These are phyloP conservation scores for Neogale vison DNA, from an alignment of 2,113 vertebrate species.

Conservation along the genomic window DNA sequence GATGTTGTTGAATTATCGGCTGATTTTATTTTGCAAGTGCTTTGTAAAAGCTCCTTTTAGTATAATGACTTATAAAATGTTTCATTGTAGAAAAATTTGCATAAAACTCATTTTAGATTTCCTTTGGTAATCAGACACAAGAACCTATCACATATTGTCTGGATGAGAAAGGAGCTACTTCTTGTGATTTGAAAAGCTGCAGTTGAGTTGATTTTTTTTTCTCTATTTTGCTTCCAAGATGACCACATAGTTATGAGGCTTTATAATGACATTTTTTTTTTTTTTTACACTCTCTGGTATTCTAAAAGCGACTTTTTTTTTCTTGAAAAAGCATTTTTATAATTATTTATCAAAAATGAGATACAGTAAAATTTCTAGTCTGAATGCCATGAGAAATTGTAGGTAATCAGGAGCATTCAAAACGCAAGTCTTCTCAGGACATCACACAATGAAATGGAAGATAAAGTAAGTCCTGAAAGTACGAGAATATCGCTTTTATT, in stretches of 20 bases:
- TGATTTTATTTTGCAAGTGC: conserved; percentile 71
- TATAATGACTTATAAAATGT: conserved; percentile 69
- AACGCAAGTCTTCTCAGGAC: conserved; percentile 33
- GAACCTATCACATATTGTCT: conserved; percentile 55
- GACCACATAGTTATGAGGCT: conserved; percentile 60
- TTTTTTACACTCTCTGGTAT: not conserved
- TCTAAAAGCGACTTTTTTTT: conserved; percentile 58
- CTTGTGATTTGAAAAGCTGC: conserved; percentile 62
- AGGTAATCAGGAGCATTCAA: conserved; percentile 65
- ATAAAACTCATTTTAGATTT: conserved; percentile 76
- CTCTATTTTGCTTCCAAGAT: conserved; percentile 68
- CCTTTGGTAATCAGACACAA: conserved; percentile 71
- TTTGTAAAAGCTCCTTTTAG: conserved; percentile 72
- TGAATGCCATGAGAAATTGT: conserved; percentile 58
- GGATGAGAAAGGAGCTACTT: conserved; percentile 53
- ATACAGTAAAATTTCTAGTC: conserved; percentile 55
- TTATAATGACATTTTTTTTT: conserved; percentile 48
- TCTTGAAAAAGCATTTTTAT: conserved; percentile 55
- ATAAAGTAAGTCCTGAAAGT: conserved; percentile 48
- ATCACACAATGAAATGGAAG: conserved; percentile 64
- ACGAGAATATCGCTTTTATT: conserved; percentile 23
- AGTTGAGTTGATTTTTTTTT: conserved; percentile 43
- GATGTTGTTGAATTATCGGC: conserved; percentile 57
- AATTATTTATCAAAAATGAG: conserved; percentile 78
- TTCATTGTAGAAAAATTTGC: conserved; percentile 71